Evolutionary conservation across 2,113 vertebrate species (phyloP).

Genomic region (Stegostoma tigrinum): DNA sequence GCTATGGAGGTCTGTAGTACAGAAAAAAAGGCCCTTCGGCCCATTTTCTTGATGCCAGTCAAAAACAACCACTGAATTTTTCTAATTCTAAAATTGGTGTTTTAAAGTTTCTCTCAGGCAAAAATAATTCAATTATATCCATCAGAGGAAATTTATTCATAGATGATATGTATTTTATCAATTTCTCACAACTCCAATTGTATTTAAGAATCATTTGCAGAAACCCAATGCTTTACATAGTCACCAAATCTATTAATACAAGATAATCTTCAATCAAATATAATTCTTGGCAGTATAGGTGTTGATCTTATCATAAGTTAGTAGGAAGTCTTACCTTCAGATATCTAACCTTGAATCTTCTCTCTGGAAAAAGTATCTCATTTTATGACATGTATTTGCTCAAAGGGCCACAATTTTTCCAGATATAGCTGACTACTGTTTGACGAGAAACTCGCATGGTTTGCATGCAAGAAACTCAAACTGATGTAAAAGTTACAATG

Average conservation of each 20-base stretch:
- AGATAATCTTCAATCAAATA: conserved; percentile 1
- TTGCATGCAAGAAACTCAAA: neutral
- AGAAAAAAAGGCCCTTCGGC: no score
- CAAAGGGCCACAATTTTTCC: neutral
- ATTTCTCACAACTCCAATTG: neutral
- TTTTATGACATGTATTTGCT: neutral
- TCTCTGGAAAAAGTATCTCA: neutral
- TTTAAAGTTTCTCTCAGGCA: neutral
- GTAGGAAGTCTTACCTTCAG: neutral
- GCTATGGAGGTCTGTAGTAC: neutral
- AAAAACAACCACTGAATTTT: no score
- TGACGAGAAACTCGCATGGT: neutral
- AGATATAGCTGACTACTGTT: no score
- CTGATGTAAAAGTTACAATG: neutral
- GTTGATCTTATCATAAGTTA: neutral
- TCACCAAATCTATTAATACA: neutral
- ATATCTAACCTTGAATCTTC: neutral
- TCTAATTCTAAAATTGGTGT: no score
- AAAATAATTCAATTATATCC: neutral
- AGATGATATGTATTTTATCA: neutral
- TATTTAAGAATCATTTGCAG: neutral
- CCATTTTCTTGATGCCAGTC: no score
- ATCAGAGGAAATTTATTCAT: neutral
- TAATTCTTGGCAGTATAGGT: neutral
- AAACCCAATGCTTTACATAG: neutral